Evolutionary conservation across 2,113 vertebrate genomes (phyloP), one percentile per base, ranked within the genome.

Genomic region (Scopus umbretta): DNA sequence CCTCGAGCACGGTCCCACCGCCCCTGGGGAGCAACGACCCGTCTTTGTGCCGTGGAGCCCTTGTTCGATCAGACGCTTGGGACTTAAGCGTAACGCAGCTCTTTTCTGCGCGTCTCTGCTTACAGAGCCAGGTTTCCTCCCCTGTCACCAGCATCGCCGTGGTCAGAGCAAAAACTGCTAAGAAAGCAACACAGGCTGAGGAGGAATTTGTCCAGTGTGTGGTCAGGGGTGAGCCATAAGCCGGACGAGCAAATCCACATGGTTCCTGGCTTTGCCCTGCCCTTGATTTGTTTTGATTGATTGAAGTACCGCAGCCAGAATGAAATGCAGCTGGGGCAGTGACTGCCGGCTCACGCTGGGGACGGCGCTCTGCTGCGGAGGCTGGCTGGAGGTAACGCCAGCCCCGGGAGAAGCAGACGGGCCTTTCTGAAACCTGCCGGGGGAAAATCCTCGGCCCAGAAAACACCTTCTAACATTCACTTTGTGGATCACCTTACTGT

Each of bases 1-100:
- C 52, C n/a, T 67, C 2, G 0, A 8, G 47, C 11, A 1, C 1
- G 1, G 16, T 34, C 21, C 78, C 81, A 56, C 78, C 2, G 1
- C 10, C 6, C 19, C 11, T 0, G 0, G 26, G n/a, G 10, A 80
- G 17, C 40, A 56, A 3, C 4, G 6, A 15, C 22, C 18, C 13
- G 3, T 55, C 55, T 34, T 45, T 65, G 43, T 66, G 56, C 62
- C 8, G 2, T 19, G n/a, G 27, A 50, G 25, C 11, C 53, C 61
- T 72, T 23, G 25, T 53, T 7, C 3, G 1, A 5, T 12, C 56
- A 50, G 47, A 23, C 21, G 42, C 40, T 53, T 63, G 67, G 43
- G 43, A 56, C 3, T 61, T 43, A 0, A 0, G 0, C 36, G n/a
- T 32, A 38, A 52, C 6, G 30, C 25, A n/a, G 5, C 3, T 36